phyloP scores from a whole-genome alignment of 1,140 invertebrate species.

The Papilio xuthus region DNA sequence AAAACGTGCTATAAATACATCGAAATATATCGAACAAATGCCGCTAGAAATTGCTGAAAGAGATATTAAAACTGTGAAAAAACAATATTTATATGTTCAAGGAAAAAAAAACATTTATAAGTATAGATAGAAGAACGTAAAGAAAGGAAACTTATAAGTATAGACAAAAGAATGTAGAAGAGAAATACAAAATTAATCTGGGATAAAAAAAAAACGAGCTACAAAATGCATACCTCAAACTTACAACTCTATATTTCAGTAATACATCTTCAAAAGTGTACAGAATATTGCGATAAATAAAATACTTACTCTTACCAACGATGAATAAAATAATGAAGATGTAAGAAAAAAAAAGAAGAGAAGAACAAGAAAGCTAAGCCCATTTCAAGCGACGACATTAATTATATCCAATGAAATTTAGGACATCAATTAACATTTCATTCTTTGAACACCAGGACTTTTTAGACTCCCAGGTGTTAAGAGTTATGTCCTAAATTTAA shows the following conservation, averaged over 20 bases:
- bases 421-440: not conserved
- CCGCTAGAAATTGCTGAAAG: slow-evolving; percentile 28
- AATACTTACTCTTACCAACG: slow-evolving; percentile 18
- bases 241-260: not conserved
- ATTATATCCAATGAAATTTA: slow-evolving; percentile 41
- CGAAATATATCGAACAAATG: slow-evolving; percentile 29
- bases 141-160: not conserved
- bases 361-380: slow-evolving; percentile 51
- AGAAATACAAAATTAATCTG: not conserved
- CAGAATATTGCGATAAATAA: not conserved
- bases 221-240: not conserved
- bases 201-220: not conserved
- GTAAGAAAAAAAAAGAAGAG: slow-evolving; percentile 14
- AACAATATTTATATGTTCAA: not conserved
- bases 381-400: slow-evolving; percentile 62
- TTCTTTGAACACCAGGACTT: not conserved
- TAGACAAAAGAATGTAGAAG: not conserved
- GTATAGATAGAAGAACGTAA: not conserved
- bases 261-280: not conserved
- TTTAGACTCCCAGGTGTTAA: not conserved
- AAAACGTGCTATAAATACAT: slow-evolving; percentile 24
- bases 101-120: not conserved
- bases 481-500: slow-evolving; percentile 20
- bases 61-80: slow-evolving; percentile 14
- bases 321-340: not conserved